phyloP scores from a whole-genome alignment of 2,888 invertebrate species.

The Hirtodrosophila confusa region DNA sequence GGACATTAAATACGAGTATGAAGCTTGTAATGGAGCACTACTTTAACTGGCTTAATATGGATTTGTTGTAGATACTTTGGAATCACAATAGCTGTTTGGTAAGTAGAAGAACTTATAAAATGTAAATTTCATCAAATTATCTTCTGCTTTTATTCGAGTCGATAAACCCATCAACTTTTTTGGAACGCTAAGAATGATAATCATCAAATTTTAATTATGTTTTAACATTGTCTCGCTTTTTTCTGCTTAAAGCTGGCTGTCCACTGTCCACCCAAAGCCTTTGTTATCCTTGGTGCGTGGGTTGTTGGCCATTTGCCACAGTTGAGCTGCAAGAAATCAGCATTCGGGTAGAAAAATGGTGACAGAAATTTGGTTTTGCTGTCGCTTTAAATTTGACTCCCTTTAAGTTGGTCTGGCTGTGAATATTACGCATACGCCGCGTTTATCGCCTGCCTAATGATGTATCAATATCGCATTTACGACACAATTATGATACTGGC shows the following conservation, averaged over 20 bases:
- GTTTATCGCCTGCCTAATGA: constrained; percentile 69
- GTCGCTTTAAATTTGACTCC: constrained; percentile 8
- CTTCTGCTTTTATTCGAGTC: no score
- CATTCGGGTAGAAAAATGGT: constrained; percentile 5
- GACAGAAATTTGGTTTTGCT: neutral
- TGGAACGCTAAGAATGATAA: constrained; percentile 35
- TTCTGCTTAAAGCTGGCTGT: neutral
- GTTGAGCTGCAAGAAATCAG: constrained; percentile 5
- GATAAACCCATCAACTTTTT: no score
- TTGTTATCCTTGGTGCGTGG: constrained; percentile 1
- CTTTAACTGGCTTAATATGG: no score
- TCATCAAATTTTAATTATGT: constrained; percentile 58
- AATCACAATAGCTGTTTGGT: no score
- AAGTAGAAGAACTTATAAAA: constrained; percentile 2
- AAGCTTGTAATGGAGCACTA: no score
- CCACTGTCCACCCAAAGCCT: neutral
- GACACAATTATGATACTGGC: constrained; percentile 61
- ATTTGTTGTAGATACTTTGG: no score
- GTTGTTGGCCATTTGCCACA: constrained; percentile 6
- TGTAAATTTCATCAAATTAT: constrained; percentile 1
- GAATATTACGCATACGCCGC: constrained; percentile 60
- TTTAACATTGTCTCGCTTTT: constrained; percentile 11
- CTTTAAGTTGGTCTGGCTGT: constrained; percentile 41
- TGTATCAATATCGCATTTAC: constrained; percentile 72
- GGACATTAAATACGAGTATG: no score